phyloP scores from a whole-genome alignment of 1,140 invertebrate genomes.

The Drosophila obscura region DNA sequence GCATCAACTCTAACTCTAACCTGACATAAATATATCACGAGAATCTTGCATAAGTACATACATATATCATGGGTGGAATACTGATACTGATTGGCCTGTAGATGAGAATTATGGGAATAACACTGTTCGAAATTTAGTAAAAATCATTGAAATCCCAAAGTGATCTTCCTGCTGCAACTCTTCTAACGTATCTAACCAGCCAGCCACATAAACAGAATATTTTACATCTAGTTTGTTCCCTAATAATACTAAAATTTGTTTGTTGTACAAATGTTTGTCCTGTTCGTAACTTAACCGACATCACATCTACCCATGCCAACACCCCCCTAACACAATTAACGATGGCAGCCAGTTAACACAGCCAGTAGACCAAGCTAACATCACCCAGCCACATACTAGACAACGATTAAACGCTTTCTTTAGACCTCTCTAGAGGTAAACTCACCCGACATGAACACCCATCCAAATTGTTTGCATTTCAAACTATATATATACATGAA shows the following conservation, averaged over 20 bases:
- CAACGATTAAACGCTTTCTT: constrained; percentile 45
- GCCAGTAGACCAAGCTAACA: constrained; percentile 41
- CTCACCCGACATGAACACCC: constrained; percentile 27
- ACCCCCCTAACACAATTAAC: constrained; percentile 14
- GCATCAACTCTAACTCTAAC: constrained; percentile 35
- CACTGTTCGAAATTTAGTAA: too few relatives aligned
- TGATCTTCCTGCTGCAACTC: constrained; percentile 22
- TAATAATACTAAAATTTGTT: constrained; percentile 27
- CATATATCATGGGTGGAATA: constrained; percentile 5
- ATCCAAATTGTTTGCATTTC: constrained; percentile 39
- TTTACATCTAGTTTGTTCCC: constrained; percentile 23
- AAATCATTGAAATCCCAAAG: too few relatives aligned
- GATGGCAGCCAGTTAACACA: neutral
- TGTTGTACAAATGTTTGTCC: constrained; percentile 75
- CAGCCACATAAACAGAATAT: constrained; percentile 10
- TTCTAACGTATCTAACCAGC: constrained; percentile 15
- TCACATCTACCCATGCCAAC: constrained; percentile 25
- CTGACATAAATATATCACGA: neutral
- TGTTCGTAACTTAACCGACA: constrained; percentile 50
- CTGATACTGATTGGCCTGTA: too few relatives aligned
- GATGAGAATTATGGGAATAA: too few relatives aligned
- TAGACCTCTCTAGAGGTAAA: constrained; percentile 34
- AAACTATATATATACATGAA: constrained; percentile 20
- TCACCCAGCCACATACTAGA: constrained; percentile 1
- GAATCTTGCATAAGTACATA: constrained; percentile 10